Evolutionary conservation across 2,797 vertebrate genomes (phyloP), one percentile per base, ranked within the genome.

Genomic region (Sylvia borin): DNA sequence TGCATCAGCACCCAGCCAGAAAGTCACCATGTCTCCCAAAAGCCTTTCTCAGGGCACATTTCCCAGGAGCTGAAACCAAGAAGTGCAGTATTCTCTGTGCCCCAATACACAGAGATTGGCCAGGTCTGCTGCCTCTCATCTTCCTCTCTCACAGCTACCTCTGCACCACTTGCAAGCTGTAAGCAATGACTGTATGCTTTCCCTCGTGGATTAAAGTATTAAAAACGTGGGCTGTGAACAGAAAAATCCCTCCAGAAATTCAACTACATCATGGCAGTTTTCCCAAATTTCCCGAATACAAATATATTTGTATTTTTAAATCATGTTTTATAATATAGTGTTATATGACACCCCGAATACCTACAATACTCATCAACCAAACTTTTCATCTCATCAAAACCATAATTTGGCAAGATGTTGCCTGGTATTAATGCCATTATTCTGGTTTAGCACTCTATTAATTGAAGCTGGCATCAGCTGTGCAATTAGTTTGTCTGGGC

Each of bases 101-200:
- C 58, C 58, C 42, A 42, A 7, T 3, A 42, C 32, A 25, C 1
- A 2, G 40, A 4, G 43, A 47, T 43, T 0, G 0, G 48, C 16
- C 16, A 13, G 25, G 51, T 32, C 68, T 83, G 82, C 42, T 36
- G n/a, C 64, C 47, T 60, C 29, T 45, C 43, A 25, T 12, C 68
- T 55, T 80, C 73, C 61, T 64, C 76, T 48, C 57, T 54, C 79
- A 26, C 47, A 43, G 54, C 50, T 57, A 57, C 38, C 29, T 45
- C 72, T 73, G 84, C 42, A 40, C 32, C 0, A 0, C 25, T 18
- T 22, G 20, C 62, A 78, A 82, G 65, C 51, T 65, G 21, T 29
- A 19, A 79, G 38, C 48, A 73, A 70, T 24, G 48, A 51, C 5
- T 40, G 8, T 24, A 51, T 31, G 51, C 32, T 45, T 75, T 43